Base-by-base conservation (phyloP, 2,113 vertebrate species). In the Cyphomyrus plagiostoma region DNA sequence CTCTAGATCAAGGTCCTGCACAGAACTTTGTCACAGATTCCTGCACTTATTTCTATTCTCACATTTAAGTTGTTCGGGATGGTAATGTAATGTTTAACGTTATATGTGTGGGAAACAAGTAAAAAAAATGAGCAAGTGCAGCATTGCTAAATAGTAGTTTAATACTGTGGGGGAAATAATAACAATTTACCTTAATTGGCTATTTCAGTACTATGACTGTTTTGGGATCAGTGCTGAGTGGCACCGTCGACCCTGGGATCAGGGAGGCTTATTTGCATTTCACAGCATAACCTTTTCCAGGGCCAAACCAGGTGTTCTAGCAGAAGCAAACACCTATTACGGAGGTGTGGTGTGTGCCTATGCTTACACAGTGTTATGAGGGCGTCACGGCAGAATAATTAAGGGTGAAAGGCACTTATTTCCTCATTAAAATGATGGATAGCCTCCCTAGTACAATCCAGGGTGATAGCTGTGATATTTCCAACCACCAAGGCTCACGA, bases 351-450 rank as follows among this genome's bases (percentile, higher is more conserved):
- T 56, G 49, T 35, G n/a, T 86, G 35, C 39, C 13, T 53, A 17
- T 42, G 48, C 50, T 87, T 87, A 56, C n/a, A 52, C 23, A 87
- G 11, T 35, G 50, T 30, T 53, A 56, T 87, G 49, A 87, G 30
- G 23, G 50, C n/a, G 3, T 87, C 48, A 56, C n/a, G 15, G 85
- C n/a, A 87, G 50, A 87, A 87, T 87, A 19, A 53, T 87, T 87
- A 87, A 87, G 50, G 48, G 82, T 35, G 48, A 56, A 87, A 87
- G n/a, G 26, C 30, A 56, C n/a, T 87, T 53, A 87, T 87, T 48
- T 86, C 83, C 83, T 50, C 85, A 87, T 53, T 53, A 39, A 53
- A 87, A 56, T 53, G 50, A 87, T 53, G 50, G 85, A 19, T 56
- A 56, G 15, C 10, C 85, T 50, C 30, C 50, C 39, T 30, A 50